Percentiles rank a stretch among this genome's conserved stretches.
phyloP scores from a whole-genome alignment of 2,113 vertebrate species.

The Felis chaus region DNA sequence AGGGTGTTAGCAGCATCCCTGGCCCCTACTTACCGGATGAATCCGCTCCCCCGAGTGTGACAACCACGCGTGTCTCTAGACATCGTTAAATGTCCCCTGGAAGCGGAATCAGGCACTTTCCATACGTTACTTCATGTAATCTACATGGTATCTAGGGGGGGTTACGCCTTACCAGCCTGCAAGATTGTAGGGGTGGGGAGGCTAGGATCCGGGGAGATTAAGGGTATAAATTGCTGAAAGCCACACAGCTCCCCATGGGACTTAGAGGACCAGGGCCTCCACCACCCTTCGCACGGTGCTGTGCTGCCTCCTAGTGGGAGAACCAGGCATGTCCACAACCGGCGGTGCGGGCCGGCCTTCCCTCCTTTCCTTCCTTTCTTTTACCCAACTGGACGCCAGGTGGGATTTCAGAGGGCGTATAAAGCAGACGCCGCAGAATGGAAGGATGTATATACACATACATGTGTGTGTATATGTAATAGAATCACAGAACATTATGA shows the following conservation, averaged over 20 bases:
- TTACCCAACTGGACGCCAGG: accelerated
- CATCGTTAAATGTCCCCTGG: background rate
- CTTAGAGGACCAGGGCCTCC: accelerated
- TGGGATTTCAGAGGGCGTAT: background rate
- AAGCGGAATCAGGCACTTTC: background rate
- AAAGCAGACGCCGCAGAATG: background rate
- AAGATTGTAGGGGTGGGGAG: background rate
- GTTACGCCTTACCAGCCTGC: background rate
- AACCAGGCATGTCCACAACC: accelerated
- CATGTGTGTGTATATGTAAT: background rate
- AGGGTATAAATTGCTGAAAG: background rate
- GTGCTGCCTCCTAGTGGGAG: constrained; percentile 49
- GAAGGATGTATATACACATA: background rate
- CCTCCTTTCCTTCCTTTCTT: background rate
- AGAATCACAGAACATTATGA: background rate
- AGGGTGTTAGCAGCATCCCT: background rate
- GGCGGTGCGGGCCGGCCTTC: accelerated
- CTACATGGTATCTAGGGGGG: background rate
- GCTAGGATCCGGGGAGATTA: background rate
- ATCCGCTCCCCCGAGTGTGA: background rate
- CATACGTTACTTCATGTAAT: background rate
- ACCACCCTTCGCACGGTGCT: background rate
- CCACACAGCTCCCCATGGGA: background rate
- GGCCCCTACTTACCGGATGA: background rate
- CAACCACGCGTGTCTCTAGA: background rate